These are phyloP conservation scores for Lasioglossum zephyrum DNA, from an alignment of 2,888 invertebrate genomes.

Conservation along the genomic window DNA sequence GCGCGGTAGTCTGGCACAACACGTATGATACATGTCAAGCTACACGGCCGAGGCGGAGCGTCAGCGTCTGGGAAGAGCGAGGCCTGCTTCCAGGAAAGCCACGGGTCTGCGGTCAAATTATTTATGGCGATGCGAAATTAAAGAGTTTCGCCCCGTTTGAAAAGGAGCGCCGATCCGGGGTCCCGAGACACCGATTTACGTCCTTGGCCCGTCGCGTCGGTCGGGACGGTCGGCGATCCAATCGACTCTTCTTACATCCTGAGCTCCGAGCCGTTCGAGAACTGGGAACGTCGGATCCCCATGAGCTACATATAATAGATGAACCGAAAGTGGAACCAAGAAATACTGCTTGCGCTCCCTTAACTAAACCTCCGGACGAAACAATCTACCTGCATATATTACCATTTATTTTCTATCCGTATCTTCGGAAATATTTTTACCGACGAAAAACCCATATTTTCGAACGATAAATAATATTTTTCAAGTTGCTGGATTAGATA, in stretches of 20 bases:
- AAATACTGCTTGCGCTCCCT: background rate
- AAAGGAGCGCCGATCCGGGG: constrained; percentile 76
- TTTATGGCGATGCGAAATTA: constrained; percentile 84
- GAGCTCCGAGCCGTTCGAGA: background rate
- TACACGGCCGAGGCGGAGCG: constrained; percentile 51
- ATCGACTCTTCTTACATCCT: constrained; percentile 61
- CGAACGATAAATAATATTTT: background rate
- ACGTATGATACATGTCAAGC: constrained; percentile 58
- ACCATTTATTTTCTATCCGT: background rate
- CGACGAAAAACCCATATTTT: background rate
- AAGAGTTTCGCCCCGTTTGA: constrained; percentile 81
- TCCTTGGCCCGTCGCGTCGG: constrained; percentile 70
- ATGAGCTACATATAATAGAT: constrained; percentile 22
- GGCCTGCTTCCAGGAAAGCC: constrained; percentile 79
- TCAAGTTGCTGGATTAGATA: no score
- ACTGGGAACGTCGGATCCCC: background rate
- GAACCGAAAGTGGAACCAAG: constrained; percentile 7
- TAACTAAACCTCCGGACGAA: background rate
- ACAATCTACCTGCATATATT: background rate
- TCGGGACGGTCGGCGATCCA: constrained; percentile 40
- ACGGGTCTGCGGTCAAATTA: constrained; percentile 82
- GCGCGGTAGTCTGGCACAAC: constrained; percentile 38
- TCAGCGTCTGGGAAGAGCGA: constrained; percentile 63
- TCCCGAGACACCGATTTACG: constrained; percentile 78
- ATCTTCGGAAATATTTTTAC: background rate